Evolutionary conservation across 2,797 vertebrate species (phyloP).

Genomic region (Hoplostethus atlanticus): DNA sequence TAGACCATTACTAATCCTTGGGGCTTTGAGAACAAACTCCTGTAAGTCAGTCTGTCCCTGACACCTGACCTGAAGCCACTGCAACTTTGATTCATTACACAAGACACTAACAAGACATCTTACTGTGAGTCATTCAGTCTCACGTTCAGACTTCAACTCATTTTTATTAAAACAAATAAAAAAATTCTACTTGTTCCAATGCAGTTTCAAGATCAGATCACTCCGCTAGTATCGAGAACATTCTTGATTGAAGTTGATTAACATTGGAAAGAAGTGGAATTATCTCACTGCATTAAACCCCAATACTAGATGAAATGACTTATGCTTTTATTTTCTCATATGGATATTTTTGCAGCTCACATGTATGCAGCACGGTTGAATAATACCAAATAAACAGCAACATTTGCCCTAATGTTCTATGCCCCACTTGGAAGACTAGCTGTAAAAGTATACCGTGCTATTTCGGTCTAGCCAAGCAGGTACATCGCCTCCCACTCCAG

Average conservation of each 20-base stretch:
- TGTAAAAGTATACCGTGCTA: neutral
- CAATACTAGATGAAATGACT: too few relatives aligned
- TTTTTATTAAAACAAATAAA: too few relatives aligned
- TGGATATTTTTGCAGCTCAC: neutral
- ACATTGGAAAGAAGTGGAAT: neutral
- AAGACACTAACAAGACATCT: conserved; percentile 11
- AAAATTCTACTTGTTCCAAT: too few relatives aligned
- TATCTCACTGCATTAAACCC: neutral
- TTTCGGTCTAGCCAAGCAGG: neutral
- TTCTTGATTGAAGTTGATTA: conserved; percentile 21
- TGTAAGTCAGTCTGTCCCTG: conserved; percentile 49
- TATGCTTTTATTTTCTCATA: too few relatives aligned
- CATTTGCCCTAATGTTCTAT: conserved; percentile 8
- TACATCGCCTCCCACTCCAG: conserved; percentile 4
- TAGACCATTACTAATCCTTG: conserved; percentile 61
- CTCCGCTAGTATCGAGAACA: neutral
- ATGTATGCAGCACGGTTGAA: neutral
- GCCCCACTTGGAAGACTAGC: neutral
- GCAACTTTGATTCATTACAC: conserved; percentile 29
- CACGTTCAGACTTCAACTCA: neutral
- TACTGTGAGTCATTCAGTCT: conserved; percentile 7
- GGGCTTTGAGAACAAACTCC: conserved; percentile 55
- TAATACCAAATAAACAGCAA: neutral
- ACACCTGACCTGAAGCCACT: conserved; percentile 38
- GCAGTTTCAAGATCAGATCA: conserved; percentile 1